phyloP scores from a whole-genome alignment of 2,113 vertebrate species.

The Dendrocopos noguchii region DNA sequence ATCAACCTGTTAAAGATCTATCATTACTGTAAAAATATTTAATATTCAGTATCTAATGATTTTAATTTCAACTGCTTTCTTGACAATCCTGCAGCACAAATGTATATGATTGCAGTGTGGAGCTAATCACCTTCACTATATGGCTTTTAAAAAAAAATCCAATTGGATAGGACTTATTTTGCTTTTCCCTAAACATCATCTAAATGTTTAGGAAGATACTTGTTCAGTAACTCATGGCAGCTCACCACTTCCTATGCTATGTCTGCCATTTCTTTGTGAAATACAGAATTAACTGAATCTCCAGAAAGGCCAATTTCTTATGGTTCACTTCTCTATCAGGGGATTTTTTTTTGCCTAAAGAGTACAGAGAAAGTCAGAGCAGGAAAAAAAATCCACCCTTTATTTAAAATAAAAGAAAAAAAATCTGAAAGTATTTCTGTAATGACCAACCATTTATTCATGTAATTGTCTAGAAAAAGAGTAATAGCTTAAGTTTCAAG shows the following conservation, averaged over 20 bases:
- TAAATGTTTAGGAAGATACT: background rate
- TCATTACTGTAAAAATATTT: background rate
- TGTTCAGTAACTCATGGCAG: background rate
- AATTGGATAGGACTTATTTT: background rate
- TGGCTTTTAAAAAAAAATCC: background rate
- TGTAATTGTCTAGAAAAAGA: background rate
- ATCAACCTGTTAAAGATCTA: background rate
- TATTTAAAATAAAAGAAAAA: background rate
- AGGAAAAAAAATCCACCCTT: background rate
- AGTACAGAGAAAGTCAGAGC: background rate
- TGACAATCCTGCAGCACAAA: background rate
- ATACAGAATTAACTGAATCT: background rate
- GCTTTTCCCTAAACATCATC: background rate
- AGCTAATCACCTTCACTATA: background rate
- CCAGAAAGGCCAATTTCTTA: background rate
- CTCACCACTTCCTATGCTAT: background rate
- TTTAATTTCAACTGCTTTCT: background rate
- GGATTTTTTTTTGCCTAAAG: background rate
- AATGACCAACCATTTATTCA: conserved; percentile 16
- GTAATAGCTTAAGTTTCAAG: conserved; percentile 59
- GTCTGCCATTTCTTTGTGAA: background rate
- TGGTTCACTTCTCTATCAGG: background rate
- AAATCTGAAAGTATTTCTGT: background rate
- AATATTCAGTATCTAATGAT: background rate
- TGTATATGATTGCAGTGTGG: background rate